These are phyloP conservation scores for Otolemur crassicaudatus DNA, from an alignment of 2,797 vertebrate genomes.

Conservation along the genomic window DNA sequence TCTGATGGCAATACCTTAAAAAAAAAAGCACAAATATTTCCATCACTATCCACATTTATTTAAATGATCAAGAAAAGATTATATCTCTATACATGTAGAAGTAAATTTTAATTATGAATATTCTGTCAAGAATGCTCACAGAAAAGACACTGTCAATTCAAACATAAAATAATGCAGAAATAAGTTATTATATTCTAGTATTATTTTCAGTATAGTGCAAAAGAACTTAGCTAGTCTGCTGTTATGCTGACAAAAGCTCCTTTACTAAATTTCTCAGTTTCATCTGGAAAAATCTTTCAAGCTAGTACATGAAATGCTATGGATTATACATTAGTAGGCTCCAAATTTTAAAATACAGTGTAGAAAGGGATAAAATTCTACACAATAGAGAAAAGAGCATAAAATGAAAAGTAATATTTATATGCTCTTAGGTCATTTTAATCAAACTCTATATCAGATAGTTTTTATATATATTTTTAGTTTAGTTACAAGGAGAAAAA, in stretches of 20 bases:
- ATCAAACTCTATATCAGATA: slow-evolving; percentile 53
- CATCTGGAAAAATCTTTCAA: neutral
- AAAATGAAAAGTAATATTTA: slow-evolving; percentile 53
- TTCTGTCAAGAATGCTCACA: neutral
- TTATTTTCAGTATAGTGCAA: neutral
- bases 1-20: slow-evolving; percentile 91
- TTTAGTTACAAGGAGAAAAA: neutral
- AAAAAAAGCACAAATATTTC: neutral
- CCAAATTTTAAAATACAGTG: neutral
- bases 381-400: neutral
- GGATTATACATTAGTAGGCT: neutral
- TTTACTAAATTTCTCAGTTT: neutral
- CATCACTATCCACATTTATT: neutral
- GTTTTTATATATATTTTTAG: neutral
- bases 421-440: slow-evolving; percentile 54
- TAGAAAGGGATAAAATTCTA: slow-evolving; percentile 36
- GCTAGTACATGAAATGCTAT: neutral
- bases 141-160: neutral
- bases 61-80: neutral
- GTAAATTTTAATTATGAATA: neutral
- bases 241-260: neutral
- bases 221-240: neutral
- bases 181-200: fast-evolving
- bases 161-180: neutral
- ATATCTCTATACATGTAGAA: neutral